Conservation (phyloP, 1,140 invertebrate genomes). For the Calliopsis andreniformis region DNA sequence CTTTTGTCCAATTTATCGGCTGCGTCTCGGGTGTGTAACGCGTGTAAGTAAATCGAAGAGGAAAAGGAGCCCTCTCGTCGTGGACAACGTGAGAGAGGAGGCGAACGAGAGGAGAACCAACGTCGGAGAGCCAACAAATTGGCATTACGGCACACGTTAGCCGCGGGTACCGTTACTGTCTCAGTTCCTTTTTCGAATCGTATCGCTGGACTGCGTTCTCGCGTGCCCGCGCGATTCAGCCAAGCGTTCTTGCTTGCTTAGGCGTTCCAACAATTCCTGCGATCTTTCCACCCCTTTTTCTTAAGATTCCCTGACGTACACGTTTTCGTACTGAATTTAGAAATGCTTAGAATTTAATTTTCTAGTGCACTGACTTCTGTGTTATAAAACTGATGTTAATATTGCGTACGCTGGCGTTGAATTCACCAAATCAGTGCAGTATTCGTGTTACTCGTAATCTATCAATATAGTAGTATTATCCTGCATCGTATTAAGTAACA, state of each 20-base stretch:
- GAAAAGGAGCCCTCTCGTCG: neutral
- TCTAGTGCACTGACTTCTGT: too few relatives aligned
- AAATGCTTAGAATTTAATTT: too few relatives aligned
- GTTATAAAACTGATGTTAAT: too few relatives aligned
- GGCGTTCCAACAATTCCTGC: constrained; percentile 23
- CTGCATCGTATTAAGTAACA: too few relatives aligned
- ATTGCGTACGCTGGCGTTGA: too few relatives aligned
- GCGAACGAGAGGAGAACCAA: constrained; percentile 35
- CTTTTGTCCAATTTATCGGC: constrained; percentile 60
- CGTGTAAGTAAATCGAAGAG: constrained; percentile 23
- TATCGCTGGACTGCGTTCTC: constrained; percentile 46
- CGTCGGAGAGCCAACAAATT: constrained; percentile 51
- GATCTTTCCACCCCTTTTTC: constrained; percentile 5
- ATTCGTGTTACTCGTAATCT: too few relatives aligned
- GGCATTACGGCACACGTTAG: constrained; percentile 60
- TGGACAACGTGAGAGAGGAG: constrained; percentile 4
- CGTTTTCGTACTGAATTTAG: too few relatives aligned
- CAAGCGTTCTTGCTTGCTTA: constrained; percentile 19
- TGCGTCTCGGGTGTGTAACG: constrained; percentile 40
- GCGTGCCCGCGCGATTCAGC: constrained; percentile 28
- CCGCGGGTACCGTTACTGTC: constrained; percentile 56
- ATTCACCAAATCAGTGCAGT: too few relatives aligned
- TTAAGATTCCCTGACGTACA: neutral
- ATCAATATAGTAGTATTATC: too few relatives aligned
- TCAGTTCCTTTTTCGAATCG: constrained; percentile 54